Evolutionary conservation across 1,140 invertebrate species (phyloP).

Genomic region (Drosophila sproati): DNA sequence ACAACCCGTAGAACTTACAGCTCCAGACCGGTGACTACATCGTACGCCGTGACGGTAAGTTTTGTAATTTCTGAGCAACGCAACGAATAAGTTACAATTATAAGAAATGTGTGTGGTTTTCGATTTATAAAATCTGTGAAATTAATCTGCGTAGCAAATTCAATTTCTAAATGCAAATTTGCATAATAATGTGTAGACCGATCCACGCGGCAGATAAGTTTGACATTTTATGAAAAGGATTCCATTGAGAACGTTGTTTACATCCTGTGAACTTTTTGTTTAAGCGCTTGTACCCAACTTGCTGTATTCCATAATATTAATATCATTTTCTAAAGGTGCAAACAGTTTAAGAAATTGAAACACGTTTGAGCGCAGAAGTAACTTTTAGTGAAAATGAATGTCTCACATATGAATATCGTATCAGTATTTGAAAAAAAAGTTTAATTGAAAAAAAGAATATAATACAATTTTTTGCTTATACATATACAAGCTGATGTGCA

Average conservation of each 20-base stretch:
- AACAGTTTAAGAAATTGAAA: slow-evolving; percentile 81
- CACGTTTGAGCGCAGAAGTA: slow-evolving; percentile 81
- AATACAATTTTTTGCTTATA: not conserved
- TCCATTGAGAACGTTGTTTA: slow-evolving; percentile 19
- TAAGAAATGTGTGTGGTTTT: slow-evolving; percentile 64
- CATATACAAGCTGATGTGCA: slow-evolving; percentile 1
- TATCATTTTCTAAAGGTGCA: slow-evolving; percentile 54
- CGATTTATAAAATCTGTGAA: slow-evolving; percentile 67
- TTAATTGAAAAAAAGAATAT: not conserved
- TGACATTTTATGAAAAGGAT: slow-evolving; percentile 52
- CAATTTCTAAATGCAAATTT: not conserved
- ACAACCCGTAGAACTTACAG: slow-evolving; percentile 92
- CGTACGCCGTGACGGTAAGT: slow-evolving; percentile 93
- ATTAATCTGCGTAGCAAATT: slow-evolving; percentile 49
- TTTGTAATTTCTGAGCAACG: slow-evolving; percentile 17
- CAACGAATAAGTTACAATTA: not conserved
- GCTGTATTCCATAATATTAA: slow-evolving; percentile 63
- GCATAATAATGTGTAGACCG: not conserved
- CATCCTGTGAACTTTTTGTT: slow-evolving; percentile 34
- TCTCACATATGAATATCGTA: slow-evolving; percentile 76
- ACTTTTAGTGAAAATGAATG: slow-evolving; percentile 39
- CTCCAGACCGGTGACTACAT: slow-evolving; percentile 89
- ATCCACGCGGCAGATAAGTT: slow-evolving; percentile 49
- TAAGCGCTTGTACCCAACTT: slow-evolving; percentile 69
- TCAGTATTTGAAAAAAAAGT: slow-evolving; percentile 38